These are phyloP conservation scores for Melipona beecheii DNA, from an alignment of 2,888 invertebrate species.

Conservation along the genomic window DNA sequence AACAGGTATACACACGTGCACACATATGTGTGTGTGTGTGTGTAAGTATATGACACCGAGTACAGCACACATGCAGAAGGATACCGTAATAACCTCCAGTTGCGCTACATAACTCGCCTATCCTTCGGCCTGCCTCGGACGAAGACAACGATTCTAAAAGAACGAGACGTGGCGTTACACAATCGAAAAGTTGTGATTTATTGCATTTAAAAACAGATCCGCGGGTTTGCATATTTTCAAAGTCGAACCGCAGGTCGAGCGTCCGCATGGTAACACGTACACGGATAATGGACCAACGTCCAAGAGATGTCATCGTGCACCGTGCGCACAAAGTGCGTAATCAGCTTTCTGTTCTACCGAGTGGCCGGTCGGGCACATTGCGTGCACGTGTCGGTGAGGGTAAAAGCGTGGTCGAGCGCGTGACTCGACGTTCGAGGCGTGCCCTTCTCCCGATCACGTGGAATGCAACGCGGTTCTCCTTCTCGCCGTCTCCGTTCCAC, in stretches of 20 bases:
- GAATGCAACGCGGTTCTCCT: slow-evolving; percentile 78
- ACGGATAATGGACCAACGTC: slow-evolving; percentile 40
- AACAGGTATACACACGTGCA: too few species aligned
- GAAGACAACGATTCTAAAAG: slow-evolving; percentile 1
- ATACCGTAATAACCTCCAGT: not conserved
- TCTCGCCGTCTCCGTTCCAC: slow-evolving; percentile 20
- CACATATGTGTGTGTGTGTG: too few species aligned
- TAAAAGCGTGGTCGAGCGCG: slow-evolving; percentile 81
- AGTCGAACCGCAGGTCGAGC: not conserved
- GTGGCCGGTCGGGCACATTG: slow-evolving; percentile 53
- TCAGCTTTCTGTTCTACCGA: slow-evolving; percentile 24
- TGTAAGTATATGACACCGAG: not conserved
- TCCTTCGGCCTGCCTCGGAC: not conserved
- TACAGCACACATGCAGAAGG: not conserved
- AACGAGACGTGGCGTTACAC: slow-evolving; percentile 19
- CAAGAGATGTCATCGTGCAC: slow-evolving; percentile 64
- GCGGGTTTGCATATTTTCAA: slow-evolving; percentile 10
- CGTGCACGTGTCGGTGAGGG: slow-evolving; percentile 76
- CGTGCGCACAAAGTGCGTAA: slow-evolving; percentile 40
- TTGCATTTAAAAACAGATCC: slow-evolving; percentile 15
- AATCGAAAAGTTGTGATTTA: not conserved
- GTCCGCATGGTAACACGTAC: not conserved
- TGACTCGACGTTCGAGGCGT: slow-evolving; percentile 79
- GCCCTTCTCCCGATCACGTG: slow-evolving; percentile 82
- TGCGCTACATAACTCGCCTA: not conserved